Conservation (phyloP, 2,113 vertebrate species). For the Myocastor coypus region DNA sequence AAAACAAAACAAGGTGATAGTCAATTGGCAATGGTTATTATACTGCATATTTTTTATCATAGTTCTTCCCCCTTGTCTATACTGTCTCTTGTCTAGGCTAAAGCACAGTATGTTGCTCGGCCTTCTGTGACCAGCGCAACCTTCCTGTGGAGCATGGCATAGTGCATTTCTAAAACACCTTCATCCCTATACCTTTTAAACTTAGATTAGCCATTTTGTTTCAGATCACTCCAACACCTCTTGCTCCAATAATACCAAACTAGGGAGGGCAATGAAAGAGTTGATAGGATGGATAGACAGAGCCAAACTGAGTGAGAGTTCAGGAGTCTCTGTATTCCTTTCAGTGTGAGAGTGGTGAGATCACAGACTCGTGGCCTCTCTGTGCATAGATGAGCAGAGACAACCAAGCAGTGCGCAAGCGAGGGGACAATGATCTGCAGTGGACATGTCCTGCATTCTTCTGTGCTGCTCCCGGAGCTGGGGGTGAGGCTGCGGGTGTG, state of each 20-base stretch:
- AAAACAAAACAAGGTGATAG: too few relatives aligned
- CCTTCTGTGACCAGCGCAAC: not conserved
- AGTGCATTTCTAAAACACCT: not conserved
- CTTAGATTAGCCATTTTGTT: not conserved
- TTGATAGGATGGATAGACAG: not conserved
- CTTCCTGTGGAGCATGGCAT: not conserved
- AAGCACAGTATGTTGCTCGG: not conserved
- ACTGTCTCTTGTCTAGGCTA: not conserved
- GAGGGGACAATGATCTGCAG: not conserved
- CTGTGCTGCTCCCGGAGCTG: not conserved
- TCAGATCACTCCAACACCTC: not conserved
- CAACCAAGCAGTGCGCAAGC: not conserved
- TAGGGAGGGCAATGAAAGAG: not conserved
- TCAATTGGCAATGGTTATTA: not conserved
- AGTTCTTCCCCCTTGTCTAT: not conserved
- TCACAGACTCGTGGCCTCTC: not conserved
- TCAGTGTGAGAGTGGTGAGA: too few relatives aligned
- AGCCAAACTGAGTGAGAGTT: not conserved
- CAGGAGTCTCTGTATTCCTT: not conserved
- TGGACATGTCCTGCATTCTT: not conserved
- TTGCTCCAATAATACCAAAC: not conserved
- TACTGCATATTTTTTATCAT: not conserved
- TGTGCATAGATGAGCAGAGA: not conserved
- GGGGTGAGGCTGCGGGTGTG: not conserved
- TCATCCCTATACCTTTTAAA: not conserved